phyloP scores from a whole-genome alignment of 2,113 vertebrate species.

The Redunca redunca region DNA sequence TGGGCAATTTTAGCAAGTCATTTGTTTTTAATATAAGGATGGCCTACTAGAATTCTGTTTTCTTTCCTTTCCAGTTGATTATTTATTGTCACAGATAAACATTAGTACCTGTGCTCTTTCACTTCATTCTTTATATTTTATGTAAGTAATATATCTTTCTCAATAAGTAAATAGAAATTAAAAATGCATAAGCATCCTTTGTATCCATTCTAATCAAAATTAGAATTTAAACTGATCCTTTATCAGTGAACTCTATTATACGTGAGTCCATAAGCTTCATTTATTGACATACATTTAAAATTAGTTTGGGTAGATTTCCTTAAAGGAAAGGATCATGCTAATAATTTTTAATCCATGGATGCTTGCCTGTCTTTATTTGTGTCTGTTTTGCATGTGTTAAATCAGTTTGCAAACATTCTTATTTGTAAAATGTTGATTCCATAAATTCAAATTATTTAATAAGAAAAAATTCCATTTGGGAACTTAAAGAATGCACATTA shows the following conservation, averaged over 20 bases:
- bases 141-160: background rate
- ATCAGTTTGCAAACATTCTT: background rate
- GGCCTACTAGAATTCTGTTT: background rate
- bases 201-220: background rate
- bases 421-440: background rate
- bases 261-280: background rate
- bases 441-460: background rate
- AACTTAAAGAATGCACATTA: constrained; percentile 5
- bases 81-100: background rate
- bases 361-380: background rate
- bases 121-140: background rate
- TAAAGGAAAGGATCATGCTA: background rate
- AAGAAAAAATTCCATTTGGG: background rate
- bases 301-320: background rate
- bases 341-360: background rate
- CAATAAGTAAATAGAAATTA: background rate
- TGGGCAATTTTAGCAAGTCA: background rate
- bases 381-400: background rate
- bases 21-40: background rate
- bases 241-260: background rate
- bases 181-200: background rate
- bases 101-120: background rate
- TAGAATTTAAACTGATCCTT: background rate
- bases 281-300: background rate
- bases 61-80: background rate